A percentile compares a stretch with the other conserved stretches of the same genome.
Evolutionary conservation across 2,113 vertebrate species (phyloP).

Genomic region (Crypturellus undulatus): DNA sequence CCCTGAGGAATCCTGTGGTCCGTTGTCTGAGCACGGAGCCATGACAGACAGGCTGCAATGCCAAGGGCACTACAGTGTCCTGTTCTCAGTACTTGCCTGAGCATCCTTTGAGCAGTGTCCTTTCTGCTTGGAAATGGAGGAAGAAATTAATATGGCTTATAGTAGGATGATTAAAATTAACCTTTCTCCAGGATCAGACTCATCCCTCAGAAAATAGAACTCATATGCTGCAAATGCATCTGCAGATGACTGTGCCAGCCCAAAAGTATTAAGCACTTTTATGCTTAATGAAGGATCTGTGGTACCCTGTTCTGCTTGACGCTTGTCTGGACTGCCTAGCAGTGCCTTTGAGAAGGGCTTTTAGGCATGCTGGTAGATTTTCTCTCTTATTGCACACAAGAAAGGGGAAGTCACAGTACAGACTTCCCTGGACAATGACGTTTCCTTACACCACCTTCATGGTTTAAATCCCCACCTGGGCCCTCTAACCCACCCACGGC

Average conservation of each 20-base stretch:
- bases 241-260: not conserved
- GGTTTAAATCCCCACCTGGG: not conserved
- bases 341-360: slow-evolving; percentile 9
- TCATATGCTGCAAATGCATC: slow-evolving; percentile 6
- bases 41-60: not conserved
- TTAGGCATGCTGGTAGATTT: not conserved
- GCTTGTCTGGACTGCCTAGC: not conserved
- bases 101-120: not conserved
- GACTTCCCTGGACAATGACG: not conserved
- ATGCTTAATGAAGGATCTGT: not conserved
- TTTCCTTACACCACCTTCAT: not conserved
- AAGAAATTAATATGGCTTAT: not conserved
- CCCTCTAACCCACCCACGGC: not conserved
- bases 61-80: not conserved
- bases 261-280: slow-evolving; percentile 11
- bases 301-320: not conserved
- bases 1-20: not conserved
- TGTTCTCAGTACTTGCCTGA: not conserved
- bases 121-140: not conserved
- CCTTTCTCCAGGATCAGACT: not conserved
- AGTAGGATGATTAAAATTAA: not conserved
- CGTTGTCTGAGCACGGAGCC: not conserved
- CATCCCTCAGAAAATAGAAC: not conserved
- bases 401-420: slow-evolving; percentile 3
- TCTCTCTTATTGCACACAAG: not conserved